Evolutionary conservation across 2,888 invertebrate genomes (phyloP).

Genomic region (Drosophila putrida): DNA sequence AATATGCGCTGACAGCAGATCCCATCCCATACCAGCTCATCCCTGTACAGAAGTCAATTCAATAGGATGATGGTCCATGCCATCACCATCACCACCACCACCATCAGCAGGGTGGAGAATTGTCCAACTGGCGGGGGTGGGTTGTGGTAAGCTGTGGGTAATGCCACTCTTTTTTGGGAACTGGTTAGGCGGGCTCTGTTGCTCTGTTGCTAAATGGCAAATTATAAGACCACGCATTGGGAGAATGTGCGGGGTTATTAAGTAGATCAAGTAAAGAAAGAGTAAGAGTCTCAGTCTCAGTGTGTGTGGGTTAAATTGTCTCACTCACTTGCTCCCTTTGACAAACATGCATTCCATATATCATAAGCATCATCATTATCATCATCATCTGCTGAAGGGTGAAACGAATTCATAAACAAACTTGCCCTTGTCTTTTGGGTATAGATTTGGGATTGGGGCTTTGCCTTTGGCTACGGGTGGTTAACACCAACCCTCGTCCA

Average conservation of each 20-base stretch:
- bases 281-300: neutral
- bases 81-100: conserved; percentile 20
- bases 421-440: conserved; percentile 20
- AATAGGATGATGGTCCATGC: conserved; percentile 45
- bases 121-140: conserved; percentile 1
- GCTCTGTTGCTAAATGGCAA: conserved; percentile 54
- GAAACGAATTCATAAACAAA: conserved; percentile 56
- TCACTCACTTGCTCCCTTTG: neutral
- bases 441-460: conserved; percentile 1
- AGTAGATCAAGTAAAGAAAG: conserved; percentile 33
- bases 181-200: conserved; percentile 48
- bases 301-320: conserved; percentile 50
- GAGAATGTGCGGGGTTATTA: conserved; percentile 44
- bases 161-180: conserved; percentile 14
- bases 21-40: conserved; percentile 20
- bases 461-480: conserved; percentile 71
- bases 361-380: conserved; percentile 51
- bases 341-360: conserved; percentile 25
- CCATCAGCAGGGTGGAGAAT: conserved; percentile 32
- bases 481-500: conserved; percentile 57
- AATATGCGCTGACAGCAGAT: conserved; percentile 78
- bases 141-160: conserved; percentile 40
- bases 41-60: conserved; percentile 54
- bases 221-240: conserved; percentile 47
- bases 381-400: conserved; percentile 57